These are phyloP conservation scores for Dolomedes plantarius DNA, from an alignment of 2,888 invertebrate species.

Conservation along the genomic window DNA sequence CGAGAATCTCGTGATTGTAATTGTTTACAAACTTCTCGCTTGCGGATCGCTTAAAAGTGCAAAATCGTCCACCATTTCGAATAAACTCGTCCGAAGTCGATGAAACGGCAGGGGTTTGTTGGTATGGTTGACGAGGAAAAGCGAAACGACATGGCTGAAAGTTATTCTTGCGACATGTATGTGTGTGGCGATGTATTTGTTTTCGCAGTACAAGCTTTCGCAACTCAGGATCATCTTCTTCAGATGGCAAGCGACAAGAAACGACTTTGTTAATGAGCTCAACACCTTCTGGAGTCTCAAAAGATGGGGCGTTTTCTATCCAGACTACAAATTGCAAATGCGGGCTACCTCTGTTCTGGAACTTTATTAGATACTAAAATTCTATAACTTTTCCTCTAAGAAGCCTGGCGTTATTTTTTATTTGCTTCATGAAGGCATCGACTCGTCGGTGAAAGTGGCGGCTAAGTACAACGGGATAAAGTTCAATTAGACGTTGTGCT, in stretches of 20 bases:
- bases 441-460: too few species aligned
- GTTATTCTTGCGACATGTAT: conserved; percentile 20
- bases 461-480: too few species aligned
- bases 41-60: conserved; percentile 10
- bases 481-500: too few species aligned
- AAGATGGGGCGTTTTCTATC: conserved; percentile 35
- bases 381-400: conserved; percentile 30
- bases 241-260: conserved; percentile 10
- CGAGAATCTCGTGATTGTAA: conserved; percentile 22
- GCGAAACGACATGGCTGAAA: conserved; percentile 12
- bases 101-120: conserved; percentile 13
- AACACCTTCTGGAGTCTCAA: conserved; percentile 40
- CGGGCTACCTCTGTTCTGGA: conserved; percentile 47
- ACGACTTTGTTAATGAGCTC: conserved; percentile 2
- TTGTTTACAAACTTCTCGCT: conserved; percentile 32
- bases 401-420: too few species aligned
- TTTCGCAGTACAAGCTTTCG: conserved; percentile 14
- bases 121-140: conserved; percentile 17
- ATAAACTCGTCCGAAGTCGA: conserved; percentile 20
- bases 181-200: conserved; percentile 28
- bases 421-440: too few species aligned
- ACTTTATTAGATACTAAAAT: conserved; percentile 66
- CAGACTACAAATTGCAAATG: conserved; percentile 62
- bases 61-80: conserved; percentile 25
- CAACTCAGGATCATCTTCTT: conserved; percentile 29